These are phyloP conservation scores for Gallinago media DNA, from an alignment of 2,113 vertebrate genomes.

Conservation along the genomic window DNA sequence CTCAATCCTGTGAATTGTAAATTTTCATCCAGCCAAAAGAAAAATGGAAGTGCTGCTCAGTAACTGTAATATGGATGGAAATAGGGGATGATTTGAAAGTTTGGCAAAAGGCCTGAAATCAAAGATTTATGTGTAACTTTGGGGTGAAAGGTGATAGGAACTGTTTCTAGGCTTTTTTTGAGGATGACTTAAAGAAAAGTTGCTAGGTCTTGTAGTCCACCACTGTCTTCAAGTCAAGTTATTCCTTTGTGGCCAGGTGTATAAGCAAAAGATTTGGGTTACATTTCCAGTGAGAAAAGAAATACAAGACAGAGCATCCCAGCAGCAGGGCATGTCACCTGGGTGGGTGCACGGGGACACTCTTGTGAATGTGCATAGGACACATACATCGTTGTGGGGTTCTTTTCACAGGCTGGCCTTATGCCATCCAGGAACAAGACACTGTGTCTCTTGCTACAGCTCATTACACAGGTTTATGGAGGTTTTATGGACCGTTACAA, in stretches of 20 bases:
- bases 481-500: slow-evolving; percentile 23
- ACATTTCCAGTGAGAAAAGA: not conserved
- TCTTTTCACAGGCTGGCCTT: not conserved
- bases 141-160: not conserved
- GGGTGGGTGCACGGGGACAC: not conserved
- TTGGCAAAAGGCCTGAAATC: not conserved
- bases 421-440: not conserved
- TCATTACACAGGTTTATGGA: slow-evolving; percentile 34
- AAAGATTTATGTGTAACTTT: not conserved
- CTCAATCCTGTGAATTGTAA: not conserved
- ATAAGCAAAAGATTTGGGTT: not conserved
- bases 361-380: no score
- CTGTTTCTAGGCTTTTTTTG: not conserved
- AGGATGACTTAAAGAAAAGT: not conserved
- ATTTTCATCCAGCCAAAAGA: not conserved
- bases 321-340: not conserved
- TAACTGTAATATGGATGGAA: not conserved
- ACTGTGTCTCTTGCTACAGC: not conserved
- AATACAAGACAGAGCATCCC: not conserved
- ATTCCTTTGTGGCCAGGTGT: not conserved
- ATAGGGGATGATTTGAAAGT: not conserved
- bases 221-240: not conserved
- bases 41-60: not conserved
- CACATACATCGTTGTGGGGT: no score
- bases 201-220: not conserved